Evolutionary conservation across 2,888 invertebrate genomes (phyloP).

Genomic region (Melinaea marsaeus): DNA sequence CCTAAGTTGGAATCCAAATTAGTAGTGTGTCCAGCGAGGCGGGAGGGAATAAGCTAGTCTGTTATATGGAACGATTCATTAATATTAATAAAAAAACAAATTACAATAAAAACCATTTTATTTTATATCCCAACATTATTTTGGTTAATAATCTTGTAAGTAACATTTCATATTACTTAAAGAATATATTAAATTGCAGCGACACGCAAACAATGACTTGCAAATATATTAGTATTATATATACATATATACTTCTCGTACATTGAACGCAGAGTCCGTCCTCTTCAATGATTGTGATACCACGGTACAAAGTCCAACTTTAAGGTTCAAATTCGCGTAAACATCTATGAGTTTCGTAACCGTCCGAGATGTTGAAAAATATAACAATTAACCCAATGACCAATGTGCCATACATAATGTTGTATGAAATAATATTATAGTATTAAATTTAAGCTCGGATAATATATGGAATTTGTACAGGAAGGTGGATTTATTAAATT

Average conservation of each 20-base stretch:
- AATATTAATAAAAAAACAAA: too few relatives aligned
- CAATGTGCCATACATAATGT: background rate
- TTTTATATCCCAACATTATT: too few relatives aligned
- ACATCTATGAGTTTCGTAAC: background rate
- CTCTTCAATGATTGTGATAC: constrained; percentile 21
- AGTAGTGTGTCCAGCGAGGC: too few relatives aligned
- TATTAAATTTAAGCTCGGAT: too few relatives aligned
- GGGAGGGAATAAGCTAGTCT: too few relatives aligned
- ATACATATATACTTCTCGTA: constrained; percentile 14
- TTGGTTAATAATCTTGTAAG: too few relatives aligned
- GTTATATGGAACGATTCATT: too few relatives aligned
- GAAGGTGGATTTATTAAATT: too few relatives aligned
- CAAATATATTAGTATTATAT: constrained; percentile 13
- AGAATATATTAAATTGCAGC: background rate
- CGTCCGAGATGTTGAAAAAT: background rate
- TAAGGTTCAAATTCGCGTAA: constrained; percentile 2
- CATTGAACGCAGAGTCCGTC: constrained; percentile 17
- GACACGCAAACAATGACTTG: constrained; percentile 22
- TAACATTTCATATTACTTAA: background rate
- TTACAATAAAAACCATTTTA: too few relatives aligned
- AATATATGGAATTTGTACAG: too few relatives aligned
- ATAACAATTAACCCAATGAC: background rate
- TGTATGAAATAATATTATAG: too few relatives aligned
- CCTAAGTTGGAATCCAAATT: too few relatives aligned
- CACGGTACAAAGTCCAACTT: constrained; percentile 19